phyloP scores from a whole-genome alignment of 2,113 vertebrate genomes.

The Eulacestoma nigropectus region DNA sequence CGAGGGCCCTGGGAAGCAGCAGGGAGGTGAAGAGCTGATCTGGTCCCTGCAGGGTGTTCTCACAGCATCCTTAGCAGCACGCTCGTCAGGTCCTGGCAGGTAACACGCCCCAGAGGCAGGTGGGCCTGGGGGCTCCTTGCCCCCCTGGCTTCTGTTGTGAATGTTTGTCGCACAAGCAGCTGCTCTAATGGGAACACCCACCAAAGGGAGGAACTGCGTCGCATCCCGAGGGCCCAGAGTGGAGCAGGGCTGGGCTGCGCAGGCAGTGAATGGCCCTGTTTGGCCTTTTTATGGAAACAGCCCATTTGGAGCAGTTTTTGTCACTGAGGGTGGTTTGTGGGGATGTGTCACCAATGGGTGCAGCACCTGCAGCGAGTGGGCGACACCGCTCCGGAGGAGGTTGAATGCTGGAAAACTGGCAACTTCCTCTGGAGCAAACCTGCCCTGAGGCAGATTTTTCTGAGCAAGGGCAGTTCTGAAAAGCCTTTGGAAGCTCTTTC shows the following conservation, averaged over 20 bases:
- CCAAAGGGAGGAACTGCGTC: rapidly evolving
- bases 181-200: background rate
- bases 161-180: background rate
- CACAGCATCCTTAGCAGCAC: background rate
- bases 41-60: rapidly evolving
- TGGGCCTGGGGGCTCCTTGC: background rate
- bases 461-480: background rate
- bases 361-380: background rate
- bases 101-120: background rate
- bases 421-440: background rate
- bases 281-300: background rate
- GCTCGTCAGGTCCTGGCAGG: rapidly evolving
- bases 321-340: background rate
- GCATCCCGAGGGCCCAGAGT: background rate
- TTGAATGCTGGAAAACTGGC: rapidly evolving
- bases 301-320: background rate
- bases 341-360: background rate
- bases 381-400: background rate
- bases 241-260: background rate
- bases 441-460: background rate
- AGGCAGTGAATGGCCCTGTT: rapidly evolving
- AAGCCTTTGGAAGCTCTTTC: background rate
- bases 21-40: rapidly evolving
- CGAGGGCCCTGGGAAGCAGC: background rate
- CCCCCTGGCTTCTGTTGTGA: rapidly evolving